phyloP scores from a whole-genome alignment of 2,113 vertebrate species.

The Bungarus multicinctus region DNA sequence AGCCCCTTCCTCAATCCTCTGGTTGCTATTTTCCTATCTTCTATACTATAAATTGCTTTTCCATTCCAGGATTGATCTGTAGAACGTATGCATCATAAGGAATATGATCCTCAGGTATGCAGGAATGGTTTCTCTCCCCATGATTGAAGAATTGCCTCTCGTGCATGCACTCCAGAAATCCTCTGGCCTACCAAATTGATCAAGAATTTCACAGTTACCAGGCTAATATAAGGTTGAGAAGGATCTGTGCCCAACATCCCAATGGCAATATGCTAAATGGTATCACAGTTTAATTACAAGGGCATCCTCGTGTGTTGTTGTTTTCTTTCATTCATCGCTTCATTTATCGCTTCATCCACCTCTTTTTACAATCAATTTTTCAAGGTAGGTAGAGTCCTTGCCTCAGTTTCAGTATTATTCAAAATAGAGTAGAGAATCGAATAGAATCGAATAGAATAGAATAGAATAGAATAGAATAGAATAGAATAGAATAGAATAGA shows the following conservation, averaged over 20 bases:
- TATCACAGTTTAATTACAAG: background rate
- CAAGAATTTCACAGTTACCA: background rate
- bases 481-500: no score
- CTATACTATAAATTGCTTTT: background rate
- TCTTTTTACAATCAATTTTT: background rate
- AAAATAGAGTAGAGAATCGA: no score
- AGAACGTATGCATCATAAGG: background rate
- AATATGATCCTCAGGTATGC: background rate
- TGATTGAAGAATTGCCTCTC: background rate
- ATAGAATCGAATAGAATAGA: no score
- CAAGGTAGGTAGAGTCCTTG: background rate
- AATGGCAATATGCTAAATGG: background rate
- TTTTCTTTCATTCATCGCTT: background rate
- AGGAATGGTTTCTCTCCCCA: no score
- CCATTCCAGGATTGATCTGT: no score
- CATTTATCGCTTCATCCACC: background rate
- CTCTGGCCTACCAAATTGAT: background rate
- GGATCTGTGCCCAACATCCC: background rate
- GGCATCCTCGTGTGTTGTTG: background rate
- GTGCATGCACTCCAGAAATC: background rate
- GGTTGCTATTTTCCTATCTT: no score
- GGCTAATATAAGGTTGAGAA: background rate
- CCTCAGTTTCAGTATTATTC: background rate
- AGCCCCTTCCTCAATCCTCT: background rate
- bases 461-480: no score